Evolutionary conservation across 2,113 vertebrate genomes (phyloP), one percentile per base, ranked within the genome.

Genomic region (Regulus satrapa): DNA sequence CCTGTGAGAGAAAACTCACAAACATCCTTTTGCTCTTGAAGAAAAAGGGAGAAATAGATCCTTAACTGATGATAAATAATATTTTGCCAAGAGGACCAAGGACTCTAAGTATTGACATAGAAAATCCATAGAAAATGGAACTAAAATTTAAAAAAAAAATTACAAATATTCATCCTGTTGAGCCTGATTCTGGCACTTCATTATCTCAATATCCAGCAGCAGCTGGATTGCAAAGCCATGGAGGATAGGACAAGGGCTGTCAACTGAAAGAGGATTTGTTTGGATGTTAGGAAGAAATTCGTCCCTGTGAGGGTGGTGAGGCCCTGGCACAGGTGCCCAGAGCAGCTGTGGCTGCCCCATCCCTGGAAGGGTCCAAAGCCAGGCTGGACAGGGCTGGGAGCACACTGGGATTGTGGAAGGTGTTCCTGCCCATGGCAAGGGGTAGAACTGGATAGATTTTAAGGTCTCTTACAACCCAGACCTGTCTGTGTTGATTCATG

Each of bases 381-480:
- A 41, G 56, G 29, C 0, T 75, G 69, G 77, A 52, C 0, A 0
- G 45, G 52, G 19, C 19, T 59, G 29, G 52, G 61, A 89, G 61
- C 61, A 40, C 0, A 29, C 29, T 67, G 69, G 45, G 10, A 4
- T 0, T 7, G 38, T n/a, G 29, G 38, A 6, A 67, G 28, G 7
- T n/a, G 59, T 66, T 19, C 23, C 43, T 58, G 45, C 32, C 41
- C 43, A 18, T 14, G n/a, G 45, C 38, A 89, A 1, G 45, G 29
- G 23, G 24, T 25, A 1, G 38, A 3, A 25, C 24, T 58, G 49
- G 23, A 9, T n/a, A 43, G 10, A 10, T 36, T 58, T 80, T n/a
- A 29, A 52, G n/a, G 6, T 67, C 3, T 8, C 24, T 24, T 45
- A 6, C 28, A 73, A 18, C 18, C 31, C 49, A 80, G 13, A 43